Conservation (phyloP, 2,113 vertebrate genomes). For the Stigmatopora argus region DNA sequence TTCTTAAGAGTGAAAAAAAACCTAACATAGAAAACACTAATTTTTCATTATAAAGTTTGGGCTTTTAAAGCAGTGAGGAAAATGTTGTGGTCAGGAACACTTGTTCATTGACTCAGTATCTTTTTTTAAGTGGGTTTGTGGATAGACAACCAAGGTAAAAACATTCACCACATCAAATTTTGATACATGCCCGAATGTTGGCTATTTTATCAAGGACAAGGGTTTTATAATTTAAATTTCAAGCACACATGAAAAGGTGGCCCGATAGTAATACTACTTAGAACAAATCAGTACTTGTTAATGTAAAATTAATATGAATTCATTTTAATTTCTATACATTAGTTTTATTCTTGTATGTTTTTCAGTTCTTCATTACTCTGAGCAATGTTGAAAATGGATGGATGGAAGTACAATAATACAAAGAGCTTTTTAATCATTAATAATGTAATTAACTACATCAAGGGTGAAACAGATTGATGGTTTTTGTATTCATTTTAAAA, state of each 20-base stretch:
- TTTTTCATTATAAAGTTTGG: neutral
- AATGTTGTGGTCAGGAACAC: neutral
- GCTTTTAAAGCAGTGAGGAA: neutral
- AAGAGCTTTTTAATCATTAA: no score
- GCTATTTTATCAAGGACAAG: neutral
- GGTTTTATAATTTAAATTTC: neutral
- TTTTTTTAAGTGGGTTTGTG: constrained; percentile 1
- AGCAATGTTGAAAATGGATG: no score
- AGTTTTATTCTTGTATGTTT: no score
- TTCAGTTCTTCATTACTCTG: no score
- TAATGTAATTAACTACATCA: no score
- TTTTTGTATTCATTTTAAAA: neutral
- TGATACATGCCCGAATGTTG: neutral
- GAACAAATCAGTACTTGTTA: neutral
- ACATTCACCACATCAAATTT: neutral
- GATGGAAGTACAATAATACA: no score
- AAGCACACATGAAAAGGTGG: neutral
- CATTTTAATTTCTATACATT: no score
- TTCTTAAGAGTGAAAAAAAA: neutral
- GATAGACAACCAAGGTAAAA: neutral
- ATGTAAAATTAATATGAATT: neutral
- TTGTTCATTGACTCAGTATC: neutral
- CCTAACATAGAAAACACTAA: neutral
- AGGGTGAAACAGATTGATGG: neutral
- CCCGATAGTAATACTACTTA: neutral